Conservation (phyloP, 2,113 vertebrate species). For the Opisthocomus hoazin region DNA sequence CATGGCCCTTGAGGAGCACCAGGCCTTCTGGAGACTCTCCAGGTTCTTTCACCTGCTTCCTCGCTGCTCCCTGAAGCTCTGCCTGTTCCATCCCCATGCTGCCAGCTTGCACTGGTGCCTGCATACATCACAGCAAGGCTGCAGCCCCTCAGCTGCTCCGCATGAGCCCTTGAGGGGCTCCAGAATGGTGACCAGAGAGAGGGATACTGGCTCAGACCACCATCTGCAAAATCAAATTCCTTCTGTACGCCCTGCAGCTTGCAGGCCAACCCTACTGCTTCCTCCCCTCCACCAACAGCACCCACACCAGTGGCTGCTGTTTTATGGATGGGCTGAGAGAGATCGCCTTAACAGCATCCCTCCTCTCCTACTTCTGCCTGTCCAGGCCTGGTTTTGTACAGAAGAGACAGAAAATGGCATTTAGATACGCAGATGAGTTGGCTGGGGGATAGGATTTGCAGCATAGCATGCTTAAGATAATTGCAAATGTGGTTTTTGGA, state of each 20-base stretch:
- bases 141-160: rapidly evolving
- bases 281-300: neutral
- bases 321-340: neutral
- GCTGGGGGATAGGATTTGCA: neutral
- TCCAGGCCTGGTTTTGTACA: neutral
- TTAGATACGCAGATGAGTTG: neutral
- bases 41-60: neutral
- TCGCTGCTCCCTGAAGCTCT: neutral
- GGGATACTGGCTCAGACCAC: neutral
- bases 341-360: neutral
- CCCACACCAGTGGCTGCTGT: rapidly evolving
- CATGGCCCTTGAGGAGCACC: neutral
- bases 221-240: neutral
- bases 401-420: neutral
- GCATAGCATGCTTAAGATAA: neutral
- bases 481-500: neutral
- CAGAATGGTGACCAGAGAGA: neutral
- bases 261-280: neutral
- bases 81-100: neutral
- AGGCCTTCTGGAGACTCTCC: rapidly evolving
- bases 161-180: neutral
- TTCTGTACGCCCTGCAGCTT: rapidly evolving
- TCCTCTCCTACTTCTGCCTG: neutral
- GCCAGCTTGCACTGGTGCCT: neutral
- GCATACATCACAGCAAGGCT: neutral